Evolutionary conservation across 92 coral and sea anemone species (phyloP).

Genomic region (Siderastrea siderea): DNA sequence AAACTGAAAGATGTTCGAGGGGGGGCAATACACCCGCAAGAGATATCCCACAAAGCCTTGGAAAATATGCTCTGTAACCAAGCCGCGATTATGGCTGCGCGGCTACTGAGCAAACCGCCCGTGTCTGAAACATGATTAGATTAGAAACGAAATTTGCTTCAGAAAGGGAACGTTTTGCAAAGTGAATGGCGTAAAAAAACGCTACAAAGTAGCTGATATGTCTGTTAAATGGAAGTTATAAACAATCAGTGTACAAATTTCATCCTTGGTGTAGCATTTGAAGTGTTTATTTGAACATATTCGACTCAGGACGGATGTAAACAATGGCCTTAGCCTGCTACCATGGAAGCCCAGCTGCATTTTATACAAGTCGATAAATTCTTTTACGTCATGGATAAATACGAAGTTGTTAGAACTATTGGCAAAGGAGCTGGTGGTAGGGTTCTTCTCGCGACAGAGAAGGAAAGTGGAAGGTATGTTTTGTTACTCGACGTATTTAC

Average conservation of each 20-base stretch:
- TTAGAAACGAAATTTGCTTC: neutral
- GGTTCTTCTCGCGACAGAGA: constrained; percentile 88
- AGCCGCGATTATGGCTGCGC: neutral
- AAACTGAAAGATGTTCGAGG: neutral
- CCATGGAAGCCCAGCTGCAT: neutral
- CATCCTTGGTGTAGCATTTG: neutral
- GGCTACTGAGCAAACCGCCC: constrained; percentile 12
- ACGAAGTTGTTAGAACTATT: constrained; percentile 76
- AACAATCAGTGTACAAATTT: neutral
- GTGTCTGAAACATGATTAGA: constrained; percentile 1
- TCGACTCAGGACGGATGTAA: neutral
- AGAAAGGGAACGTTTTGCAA: neutral
- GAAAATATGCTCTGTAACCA: constrained; percentile 19
- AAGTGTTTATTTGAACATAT: neutral
- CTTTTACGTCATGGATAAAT: constrained; percentile 75
- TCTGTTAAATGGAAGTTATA: neutral
- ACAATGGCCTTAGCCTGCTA: neutral
- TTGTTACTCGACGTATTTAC: neutral
- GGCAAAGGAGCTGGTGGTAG: constrained; percentile 95
- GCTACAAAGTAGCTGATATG: neutral
- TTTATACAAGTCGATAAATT: neutral
- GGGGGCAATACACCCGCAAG: too few relatives aligned
- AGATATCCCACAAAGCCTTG: constrained; percentile 21
- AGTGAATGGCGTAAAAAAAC: too few relatives aligned
- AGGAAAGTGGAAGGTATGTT: constrained; percentile 80